A percentile compares a stretch with the other conserved stretches of the same genome.
Conservation (phyloP, 1,140 invertebrate genomes). For the Drosophila seguyi region DNA sequence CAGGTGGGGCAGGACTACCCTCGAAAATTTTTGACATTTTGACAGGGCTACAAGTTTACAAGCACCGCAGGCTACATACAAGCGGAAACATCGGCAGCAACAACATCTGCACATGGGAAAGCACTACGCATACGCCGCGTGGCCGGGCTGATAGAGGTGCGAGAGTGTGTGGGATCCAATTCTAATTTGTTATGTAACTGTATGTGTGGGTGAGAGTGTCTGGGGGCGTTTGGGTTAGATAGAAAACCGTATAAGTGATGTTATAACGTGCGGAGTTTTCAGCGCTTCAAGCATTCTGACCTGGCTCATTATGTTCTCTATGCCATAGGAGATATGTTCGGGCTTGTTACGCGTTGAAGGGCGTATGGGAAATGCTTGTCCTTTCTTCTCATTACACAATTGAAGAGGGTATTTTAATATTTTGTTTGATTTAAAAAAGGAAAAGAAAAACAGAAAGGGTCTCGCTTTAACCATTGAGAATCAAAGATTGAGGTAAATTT, state of each 20-base stretch:
- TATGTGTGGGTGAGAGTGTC: constrained; percentile 1
- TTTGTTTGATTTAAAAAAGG: background rate
- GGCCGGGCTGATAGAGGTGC: constrained; percentile 4
- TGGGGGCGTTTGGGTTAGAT: constrained; percentile 32
- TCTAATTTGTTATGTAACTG: constrained; percentile 72
- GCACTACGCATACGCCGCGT: constrained; percentile 70
- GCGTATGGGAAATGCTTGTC: background rate
- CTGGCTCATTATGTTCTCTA: constrained; percentile 32
- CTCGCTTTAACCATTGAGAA: too few relatives aligned
- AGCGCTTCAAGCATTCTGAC: constrained; percentile 48
- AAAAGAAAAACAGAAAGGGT: background rate
- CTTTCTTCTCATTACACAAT: background rate
- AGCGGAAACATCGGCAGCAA: constrained; percentile 37
- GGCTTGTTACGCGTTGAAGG: background rate
- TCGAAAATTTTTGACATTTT: constrained; percentile 76
- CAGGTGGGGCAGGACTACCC: constrained; percentile 27
- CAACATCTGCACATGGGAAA: constrained; percentile 45
- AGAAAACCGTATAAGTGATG: constrained; percentile 47
- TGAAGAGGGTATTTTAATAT: background rate
- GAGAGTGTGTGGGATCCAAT: constrained; percentile 35
- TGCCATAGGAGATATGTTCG: background rate
- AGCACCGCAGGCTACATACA: constrained; percentile 42
- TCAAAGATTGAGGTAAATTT: background rate
- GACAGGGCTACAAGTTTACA: constrained; percentile 68
- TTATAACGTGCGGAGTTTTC: constrained; percentile 52